These are phyloP conservation scores for silkworm (Bombyx mori) DNA, from an alignment of 1,140 invertebrate species.

Conservation along the genomic window DNA sequence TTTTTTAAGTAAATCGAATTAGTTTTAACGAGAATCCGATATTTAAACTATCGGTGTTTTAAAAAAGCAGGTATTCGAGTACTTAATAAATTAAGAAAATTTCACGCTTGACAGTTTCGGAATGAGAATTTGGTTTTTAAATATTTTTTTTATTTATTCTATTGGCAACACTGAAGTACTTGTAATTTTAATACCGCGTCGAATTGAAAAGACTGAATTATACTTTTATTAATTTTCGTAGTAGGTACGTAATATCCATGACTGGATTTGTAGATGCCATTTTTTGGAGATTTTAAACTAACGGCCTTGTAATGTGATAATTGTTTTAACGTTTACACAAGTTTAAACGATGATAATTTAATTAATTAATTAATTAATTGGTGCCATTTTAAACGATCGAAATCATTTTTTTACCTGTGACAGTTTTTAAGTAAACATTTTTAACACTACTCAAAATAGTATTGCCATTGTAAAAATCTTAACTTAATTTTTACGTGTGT, in stretches of 20 bases:
- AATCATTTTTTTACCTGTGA: slow-evolving; percentile 43
- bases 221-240: slow-evolving; percentile 31
- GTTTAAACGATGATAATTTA: slow-evolving; percentile 18
- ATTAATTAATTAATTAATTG: slow-evolving; percentile 21
- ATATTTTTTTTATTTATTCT: no score
- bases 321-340: slow-evolving; percentile 33
- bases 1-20: slow-evolving; percentile 32
- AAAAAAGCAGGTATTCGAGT: slow-evolving; percentile 23
- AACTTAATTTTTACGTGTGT: slow-evolving; percentile 39
- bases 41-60: slow-evolving; percentile 28
- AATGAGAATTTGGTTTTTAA: no score
- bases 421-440: slow-evolving; percentile 38
- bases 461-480: slow-evolving; percentile 34
- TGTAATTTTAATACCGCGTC: slow-evolving; percentile 25
- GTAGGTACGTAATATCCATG: slow-evolving; percentile 37
- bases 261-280: slow-evolving; percentile 43
- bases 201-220: slow-evolving; percentile 53
- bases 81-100: slow-evolving; percentile 13
- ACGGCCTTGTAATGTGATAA: slow-evolving; percentile 49
- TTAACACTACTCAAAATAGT: slow-evolving; percentile 21
- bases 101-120: no score
- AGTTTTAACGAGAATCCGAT: slow-evolving; percentile 34
- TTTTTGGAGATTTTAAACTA: slow-evolving; percentile 33
- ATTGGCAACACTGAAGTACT: neutral
- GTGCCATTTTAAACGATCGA: slow-evolving; percentile 39